phyloP scores from a whole-genome alignment of 2,113 vertebrate species.

The Acanthisitta chloris region DNA sequence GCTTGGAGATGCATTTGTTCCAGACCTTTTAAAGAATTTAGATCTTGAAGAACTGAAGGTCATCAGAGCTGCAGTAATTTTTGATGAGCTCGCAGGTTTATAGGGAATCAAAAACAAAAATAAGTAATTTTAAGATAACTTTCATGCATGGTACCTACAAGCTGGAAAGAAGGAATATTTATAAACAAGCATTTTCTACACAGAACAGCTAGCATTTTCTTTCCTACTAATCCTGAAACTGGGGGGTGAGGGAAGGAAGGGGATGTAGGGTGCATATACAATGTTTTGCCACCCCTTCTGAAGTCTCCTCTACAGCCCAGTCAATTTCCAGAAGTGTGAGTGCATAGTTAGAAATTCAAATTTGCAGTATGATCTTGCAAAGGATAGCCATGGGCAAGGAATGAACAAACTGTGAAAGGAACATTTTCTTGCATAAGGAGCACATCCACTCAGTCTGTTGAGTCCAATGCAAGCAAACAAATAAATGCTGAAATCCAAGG shows the following conservation, averaged over 20 bases:
- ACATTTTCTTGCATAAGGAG: neutral
- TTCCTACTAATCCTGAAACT: neutral
- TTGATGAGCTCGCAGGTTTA: neutral
- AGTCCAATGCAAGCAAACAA: neutral
- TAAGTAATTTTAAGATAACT: neutral
- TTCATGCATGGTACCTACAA: neutral
- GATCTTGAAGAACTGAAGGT: neutral
- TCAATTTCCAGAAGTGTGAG: neutral
- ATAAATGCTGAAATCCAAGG: neutral
- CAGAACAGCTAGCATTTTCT: neutral
- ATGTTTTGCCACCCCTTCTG: neutral
- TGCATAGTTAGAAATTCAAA: neutral
- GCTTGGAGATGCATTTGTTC: neutral
- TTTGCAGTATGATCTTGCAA: neutral
- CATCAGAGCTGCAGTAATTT: neutral
- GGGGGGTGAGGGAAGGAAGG: accelerated
- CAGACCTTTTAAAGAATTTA: neutral
- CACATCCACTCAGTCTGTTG: neutral
- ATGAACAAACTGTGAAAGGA: neutral
- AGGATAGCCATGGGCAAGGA: neutral
- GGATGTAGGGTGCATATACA: neutral
- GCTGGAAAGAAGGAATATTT: neutral
- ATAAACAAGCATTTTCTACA: neutral
- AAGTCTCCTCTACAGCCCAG: neutral
- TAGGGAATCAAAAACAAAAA: neutral